Evolutionary conservation across 2,797 vertebrate species (phyloP).

Genomic region (Leptoclinus maculatus): DNA sequence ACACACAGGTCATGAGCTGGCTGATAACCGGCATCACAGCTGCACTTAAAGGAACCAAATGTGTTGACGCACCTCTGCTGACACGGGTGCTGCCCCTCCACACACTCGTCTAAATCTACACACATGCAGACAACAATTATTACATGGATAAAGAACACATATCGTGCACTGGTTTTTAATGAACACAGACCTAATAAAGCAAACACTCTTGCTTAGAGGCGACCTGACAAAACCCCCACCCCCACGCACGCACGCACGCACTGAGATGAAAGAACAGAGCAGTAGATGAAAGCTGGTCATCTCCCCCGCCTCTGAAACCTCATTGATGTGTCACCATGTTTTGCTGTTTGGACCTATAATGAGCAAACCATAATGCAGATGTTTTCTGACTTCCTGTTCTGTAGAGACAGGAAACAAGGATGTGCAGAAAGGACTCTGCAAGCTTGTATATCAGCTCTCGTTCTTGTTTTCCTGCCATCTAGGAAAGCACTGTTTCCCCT

Average conservation of each 20-base stretch:
- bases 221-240: no score
- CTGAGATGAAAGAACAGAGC: constrained; percentile 33
- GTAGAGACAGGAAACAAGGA: constrained; percentile 46
- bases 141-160: not conserved
- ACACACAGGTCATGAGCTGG: constrained; percentile 45
- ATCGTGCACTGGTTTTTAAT: not conserved
- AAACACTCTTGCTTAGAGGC: not conserved
- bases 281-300: constrained; percentile 44
- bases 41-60: constrained; percentile 76
- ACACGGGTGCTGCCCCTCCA: constrained; percentile 62
- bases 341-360: constrained; percentile 24
- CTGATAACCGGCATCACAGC: constrained; percentile 68
- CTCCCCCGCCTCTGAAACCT: constrained; percentile 16
- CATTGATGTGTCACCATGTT: constrained; percentile 33
- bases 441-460: constrained; percentile 23
- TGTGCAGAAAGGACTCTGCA: not conserved
- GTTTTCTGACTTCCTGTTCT: constrained; percentile 49
- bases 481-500: not conserved
- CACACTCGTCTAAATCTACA: constrained; percentile 77
- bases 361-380: constrained; percentile 51
- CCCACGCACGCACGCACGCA: no score
- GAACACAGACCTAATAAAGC: constrained; percentile 7
- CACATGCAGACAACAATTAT: constrained; percentile 7
- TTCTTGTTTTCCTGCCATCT: not conserved
- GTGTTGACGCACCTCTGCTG: constrained; percentile 80